Base-by-base conservation (phyloP, 2,113 vertebrate species). In the Lophotis ruficrista region DNA sequence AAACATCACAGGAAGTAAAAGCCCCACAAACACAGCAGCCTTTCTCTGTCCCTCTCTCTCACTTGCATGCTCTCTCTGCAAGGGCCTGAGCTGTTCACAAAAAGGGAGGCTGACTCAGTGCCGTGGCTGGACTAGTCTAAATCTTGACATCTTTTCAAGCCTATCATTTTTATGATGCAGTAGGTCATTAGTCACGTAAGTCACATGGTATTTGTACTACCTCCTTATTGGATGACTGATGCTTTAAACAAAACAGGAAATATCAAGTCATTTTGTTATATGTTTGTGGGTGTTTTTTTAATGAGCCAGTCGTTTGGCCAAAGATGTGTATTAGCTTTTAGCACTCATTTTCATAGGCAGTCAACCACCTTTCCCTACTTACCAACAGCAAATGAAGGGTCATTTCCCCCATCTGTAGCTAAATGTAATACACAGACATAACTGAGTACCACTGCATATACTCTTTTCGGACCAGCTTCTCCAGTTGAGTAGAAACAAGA, bases 221-320 rank as follows among this genome's bases (percentile, higher is more conserved):
- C 21, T 10, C 43, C 8, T 80, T 70, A 51, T 8, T 89, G 68
- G 71, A 66, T 73, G 48, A 62, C 24, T 0, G 0, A 72, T 53
- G 12, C 14, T 83, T 96, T 56, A 82, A 94, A 91, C 48, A 84
- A 81, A 87, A 43, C 22, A 69, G 14, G 64, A 94, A 92, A 83
- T 61, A 51, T 77, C n/a, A 78, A 78, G 27, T 78, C 1, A 35
- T 95, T 92, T 83, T 7, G 12, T 69, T 87, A 64, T 58, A 45
- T 0, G 4, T 30, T 51, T 83, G 45, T 73, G 65, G 47, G 65
- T 85, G 45, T 22, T 64, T 62, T 41, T 61, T 38, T 56, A 96
- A 93, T 30, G 50, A 86, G 60, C 43, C 57, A 87, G n/a, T 18
- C 21, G 27, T 89, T 78, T 69, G 65, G 70, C 61, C 28, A 33